Conservation (phyloP, 2,797 vertebrate species). For the Gallinago solitaria region DNA sequence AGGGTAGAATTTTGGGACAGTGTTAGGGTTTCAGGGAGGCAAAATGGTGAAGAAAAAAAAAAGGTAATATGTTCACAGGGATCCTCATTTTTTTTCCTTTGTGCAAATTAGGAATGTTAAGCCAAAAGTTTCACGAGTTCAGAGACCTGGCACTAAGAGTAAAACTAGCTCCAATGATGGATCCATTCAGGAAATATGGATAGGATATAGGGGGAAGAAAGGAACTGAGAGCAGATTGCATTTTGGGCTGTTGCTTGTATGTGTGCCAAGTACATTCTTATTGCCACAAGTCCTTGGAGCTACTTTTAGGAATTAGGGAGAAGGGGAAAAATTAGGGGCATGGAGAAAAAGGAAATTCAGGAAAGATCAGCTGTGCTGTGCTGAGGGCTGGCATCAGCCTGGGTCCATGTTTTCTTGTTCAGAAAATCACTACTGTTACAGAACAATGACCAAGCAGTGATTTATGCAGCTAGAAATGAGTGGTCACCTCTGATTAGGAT, state of each 20-base stretch:
- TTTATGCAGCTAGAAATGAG: not conserved
- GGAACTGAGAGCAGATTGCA: not conserved
- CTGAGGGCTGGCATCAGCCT: not conserved
- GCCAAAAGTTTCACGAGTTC: not conserved
- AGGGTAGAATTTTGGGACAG: not conserved
- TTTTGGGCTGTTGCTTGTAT: not conserved
- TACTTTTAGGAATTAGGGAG: not conserved
- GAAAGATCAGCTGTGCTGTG: not conserved
- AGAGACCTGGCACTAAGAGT: not conserved
- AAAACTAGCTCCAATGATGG: not conserved
- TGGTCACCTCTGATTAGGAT: not conserved
- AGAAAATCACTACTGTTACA: not conserved
- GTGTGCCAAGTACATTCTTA: not conserved
- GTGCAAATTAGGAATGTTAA: not conserved
- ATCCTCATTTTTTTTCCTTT: not conserved
- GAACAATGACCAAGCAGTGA: not conserved
- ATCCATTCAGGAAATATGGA: not conserved
- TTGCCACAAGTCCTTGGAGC: not conserved
- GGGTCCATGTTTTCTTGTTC: not conserved
- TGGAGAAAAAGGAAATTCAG: not conserved
- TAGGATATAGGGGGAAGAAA: not conserved
- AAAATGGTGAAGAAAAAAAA: not conserved
- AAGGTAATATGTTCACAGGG: not conserved
- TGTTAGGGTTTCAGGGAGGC: not conserved
- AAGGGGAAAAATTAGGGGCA: not conserved